Base-by-base conservation (phyloP, 2,888 invertebrate genomes). In the Drosophila neonasuta region DNA sequence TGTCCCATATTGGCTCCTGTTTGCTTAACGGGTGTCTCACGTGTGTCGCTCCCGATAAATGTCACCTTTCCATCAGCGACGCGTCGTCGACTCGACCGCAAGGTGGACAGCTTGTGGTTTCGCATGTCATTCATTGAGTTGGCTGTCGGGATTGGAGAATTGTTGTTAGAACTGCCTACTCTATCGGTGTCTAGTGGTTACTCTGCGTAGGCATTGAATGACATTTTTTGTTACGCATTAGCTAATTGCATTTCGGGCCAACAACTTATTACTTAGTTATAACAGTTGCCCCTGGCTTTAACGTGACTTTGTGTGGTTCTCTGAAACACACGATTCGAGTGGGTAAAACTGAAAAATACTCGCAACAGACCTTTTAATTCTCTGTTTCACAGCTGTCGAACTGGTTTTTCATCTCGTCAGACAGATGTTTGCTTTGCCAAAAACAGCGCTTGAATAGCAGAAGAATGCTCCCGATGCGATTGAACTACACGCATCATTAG, bases 71-170 rank as follows among this genome's bases (percentile, higher is more conserved):
- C 74, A 78, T 71, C 81, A 71, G 42, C 72, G 54, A 45, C 68
- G 60, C 61, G 56, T 59, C 59, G 49, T 55, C 58, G 46, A n/a
- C n/a, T 29, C 50, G 66, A 50, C 68, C 62, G 59, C 66, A 70
- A 68, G 84, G 74, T 74, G 80, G 82, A 77, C 77, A 74, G 63
- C 54, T 74, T 65, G 79, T 39, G 68, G 71, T 77, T 79, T 65
- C 44, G 45, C 67, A 49, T 66, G 68, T 64, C 44, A 42, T 15
- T 11, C 9, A 73, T 66, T 70, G 72, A 63, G 52, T 39, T n/a
- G 36, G 65, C 4, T 52, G 51, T 29, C 42, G 11, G 45, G 36
- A 24, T 46, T 46, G 15, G 41, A 32, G 36, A 52, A 46, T 46
- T 55, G 68, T 59, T 63, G 58, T 49, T 58, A 54, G 70, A 77